Conservation (phyloP, 2,113 vertebrate genomes). For the Archocentrus centrarchus region DNA sequence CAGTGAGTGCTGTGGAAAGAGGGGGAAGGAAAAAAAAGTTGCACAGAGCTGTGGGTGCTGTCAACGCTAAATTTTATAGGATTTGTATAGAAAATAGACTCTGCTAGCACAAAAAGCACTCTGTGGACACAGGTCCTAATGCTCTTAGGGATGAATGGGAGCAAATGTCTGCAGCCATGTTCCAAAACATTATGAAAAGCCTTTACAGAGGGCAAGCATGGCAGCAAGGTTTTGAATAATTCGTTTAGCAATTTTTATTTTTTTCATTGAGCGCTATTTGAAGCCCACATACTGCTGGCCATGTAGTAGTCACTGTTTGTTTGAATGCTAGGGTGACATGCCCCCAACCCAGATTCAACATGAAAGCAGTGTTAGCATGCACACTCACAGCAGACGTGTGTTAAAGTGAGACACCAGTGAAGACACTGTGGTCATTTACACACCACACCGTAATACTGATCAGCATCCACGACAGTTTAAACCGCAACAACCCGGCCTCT, state of each 20-base stretch:
- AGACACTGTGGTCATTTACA: slow-evolving; percentile 6
- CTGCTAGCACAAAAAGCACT: neutral
- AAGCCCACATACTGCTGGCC: neutral
- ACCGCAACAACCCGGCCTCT: slow-evolving; percentile 33
- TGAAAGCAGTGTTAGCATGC: slow-evolving; percentile 5
- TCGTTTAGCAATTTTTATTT: neutral
- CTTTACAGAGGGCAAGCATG: neutral
- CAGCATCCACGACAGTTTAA: slow-evolving; percentile 57
- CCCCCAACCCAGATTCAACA: neutral
- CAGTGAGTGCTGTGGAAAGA: neutral
- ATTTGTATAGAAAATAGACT: slow-evolving; percentile 9
- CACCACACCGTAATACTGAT: slow-evolving; percentile 46
- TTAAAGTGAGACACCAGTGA: slow-evolving; percentile 35
- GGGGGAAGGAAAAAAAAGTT: neutral
- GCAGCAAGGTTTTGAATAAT: neutral
- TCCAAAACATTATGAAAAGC: neutral
- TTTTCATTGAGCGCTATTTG: neutral
- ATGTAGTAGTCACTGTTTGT: neutral
- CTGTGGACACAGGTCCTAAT: slow-evolving; percentile 7
- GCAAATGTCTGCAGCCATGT: neutral
- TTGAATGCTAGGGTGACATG: neutral
- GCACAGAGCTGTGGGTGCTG: neutral
- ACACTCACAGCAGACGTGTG: neutral
- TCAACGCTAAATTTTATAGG: neutral
- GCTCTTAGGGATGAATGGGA: slow-evolving; percentile 3